A percentile compares a stretch with the other conserved stretches of the same genome.
Evolutionary conservation across 2,797 vertebrate genomes (phyloP).

Genomic region (Cercopithecus hamlyni): DNA sequence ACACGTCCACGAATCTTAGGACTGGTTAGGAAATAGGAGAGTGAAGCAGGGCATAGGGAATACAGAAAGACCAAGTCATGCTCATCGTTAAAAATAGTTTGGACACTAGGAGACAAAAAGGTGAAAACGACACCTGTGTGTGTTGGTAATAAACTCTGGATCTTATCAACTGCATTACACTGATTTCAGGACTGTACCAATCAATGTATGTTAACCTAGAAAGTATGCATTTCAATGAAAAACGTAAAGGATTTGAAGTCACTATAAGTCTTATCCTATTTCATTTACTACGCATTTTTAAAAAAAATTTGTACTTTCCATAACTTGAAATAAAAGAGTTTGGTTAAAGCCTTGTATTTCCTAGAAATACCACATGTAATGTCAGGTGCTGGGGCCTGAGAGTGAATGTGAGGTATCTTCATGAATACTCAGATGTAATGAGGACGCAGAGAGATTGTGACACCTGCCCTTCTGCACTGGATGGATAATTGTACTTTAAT

Average conservation of each 20-base stretch:
- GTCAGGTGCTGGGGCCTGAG: rapidly evolving
- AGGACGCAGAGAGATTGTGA: background rate
- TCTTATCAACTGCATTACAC: background rate
- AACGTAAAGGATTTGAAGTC: background rate
- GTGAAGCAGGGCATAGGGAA: rapidly evolving
- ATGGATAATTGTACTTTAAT: slow-evolving; percentile 45
- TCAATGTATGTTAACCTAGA: background rate
- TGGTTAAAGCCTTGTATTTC: background rate
- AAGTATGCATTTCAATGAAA: background rate
- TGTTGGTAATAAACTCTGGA: background rate
- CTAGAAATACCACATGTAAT: rapidly evolving
- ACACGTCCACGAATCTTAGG: rapidly evolving
- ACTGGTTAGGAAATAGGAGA: background rate
- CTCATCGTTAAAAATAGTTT: background rate
- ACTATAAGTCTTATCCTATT: background rate
- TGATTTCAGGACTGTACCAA: background rate
- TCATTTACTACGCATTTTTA: background rate
- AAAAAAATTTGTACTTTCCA: background rate
- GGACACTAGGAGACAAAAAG: background rate
- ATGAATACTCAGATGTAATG: background rate
- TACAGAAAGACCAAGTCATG: background rate
- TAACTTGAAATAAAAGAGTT: background rate
- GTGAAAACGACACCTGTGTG: background rate
- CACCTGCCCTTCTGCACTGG: background rate
- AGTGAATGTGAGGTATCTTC: background rate